A percentile compares a stretch with the other conserved stretches of the same genome.
Conservation (phyloP, 2,888 invertebrate species). For the Salticus scenicus region DNA sequence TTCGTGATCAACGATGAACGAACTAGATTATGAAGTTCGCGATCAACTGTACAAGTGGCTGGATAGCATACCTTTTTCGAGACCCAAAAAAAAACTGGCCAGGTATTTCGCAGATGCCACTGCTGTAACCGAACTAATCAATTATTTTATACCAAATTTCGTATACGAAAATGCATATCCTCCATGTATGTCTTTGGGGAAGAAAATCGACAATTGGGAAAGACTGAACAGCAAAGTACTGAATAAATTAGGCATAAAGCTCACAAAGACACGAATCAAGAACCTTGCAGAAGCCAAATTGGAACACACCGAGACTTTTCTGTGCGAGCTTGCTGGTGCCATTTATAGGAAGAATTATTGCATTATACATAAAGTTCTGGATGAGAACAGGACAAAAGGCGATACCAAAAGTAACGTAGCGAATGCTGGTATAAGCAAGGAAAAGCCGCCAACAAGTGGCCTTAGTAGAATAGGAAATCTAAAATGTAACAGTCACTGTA, state of each 20-base stretch:
- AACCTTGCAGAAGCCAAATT: slow-evolving; percentile 27
- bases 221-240: slow-evolving; percentile 37
- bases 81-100: slow-evolving; percentile 6
- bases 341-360: slow-evolving; percentile 10
- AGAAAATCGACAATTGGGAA: slow-evolving; percentile 47
- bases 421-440: too few relatives aligned
- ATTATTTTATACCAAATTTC: slow-evolving; percentile 39
- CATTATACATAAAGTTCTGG: slow-evolving; percentile 14
- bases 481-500: too few relatives aligned
- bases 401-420: too few relatives aligned
- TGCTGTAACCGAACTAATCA: slow-evolving; percentile 25
- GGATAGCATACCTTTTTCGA: slow-evolving; percentile 30
- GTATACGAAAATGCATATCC: slow-evolving; percentile 43
- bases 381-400: neutral
- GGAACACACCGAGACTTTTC: slow-evolving; percentile 27
- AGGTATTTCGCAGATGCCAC: slow-evolving; percentile 41
- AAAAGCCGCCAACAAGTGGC: too few relatives aligned
- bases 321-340: slow-evolving; percentile 13
- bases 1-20: slow-evolving; percentile 34
- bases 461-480: too few relatives aligned
- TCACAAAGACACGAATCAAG: slow-evolving; percentile 8
- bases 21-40: neutral
- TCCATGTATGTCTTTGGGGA: slow-evolving; percentile 31
- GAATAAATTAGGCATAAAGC: neutral
- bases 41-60: slow-evolving; percentile 37